Evolutionary conservation across 2,113 vertebrate species (phyloP), one percentile per base, ranked within the genome.

Genomic region (Stictonetta naevosa): DNA sequence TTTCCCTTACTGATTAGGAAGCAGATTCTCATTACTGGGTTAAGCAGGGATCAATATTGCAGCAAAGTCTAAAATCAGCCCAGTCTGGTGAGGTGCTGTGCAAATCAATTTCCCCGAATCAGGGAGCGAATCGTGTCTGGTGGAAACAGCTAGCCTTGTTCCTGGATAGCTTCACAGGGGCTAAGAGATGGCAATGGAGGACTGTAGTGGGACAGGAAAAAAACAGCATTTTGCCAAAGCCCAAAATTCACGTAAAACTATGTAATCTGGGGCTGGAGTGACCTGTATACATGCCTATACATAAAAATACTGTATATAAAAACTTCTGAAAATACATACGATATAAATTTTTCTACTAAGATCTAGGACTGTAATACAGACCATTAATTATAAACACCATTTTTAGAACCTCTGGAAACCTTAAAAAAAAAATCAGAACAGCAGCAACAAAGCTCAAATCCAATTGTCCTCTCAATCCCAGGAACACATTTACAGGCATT

Each of bases 21-120:
- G 84, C 78, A 73, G 84, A 89, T 92, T 85, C 95, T 91, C 94
- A 95, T 96, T 95, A 96, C 71, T 59, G 3, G 9, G 66, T 79
- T 95, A 95, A 95, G 78, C 13, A 20, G 85, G 82, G 91, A 95
- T 96, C 94, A 67, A 95, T 96, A 86, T n/a, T 1, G 18, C 84
- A 87, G 81, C 78, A 84, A 58, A 85, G 84, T 48, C 81, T 95
- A 93, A 91, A 92, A 91, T 58, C 81, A 87, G 67, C 53, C 53
- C 91, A 62, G 71, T 53, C 82, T 89, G 81, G 18, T 0, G 1
- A 89, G 71, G 62, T 73, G 62, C 77, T 76, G 62, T 85, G 86
- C 1, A 0, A 38, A 72, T 67, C 84, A 28, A 26, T 56, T 64
- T 62, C 10, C 75, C 86, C 88, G 72, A n/a, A 26, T 9, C 31